Base-by-base conservation (phyloP, 2,797 vertebrate genomes). In the Semaprochilodus insignis region DNA sequence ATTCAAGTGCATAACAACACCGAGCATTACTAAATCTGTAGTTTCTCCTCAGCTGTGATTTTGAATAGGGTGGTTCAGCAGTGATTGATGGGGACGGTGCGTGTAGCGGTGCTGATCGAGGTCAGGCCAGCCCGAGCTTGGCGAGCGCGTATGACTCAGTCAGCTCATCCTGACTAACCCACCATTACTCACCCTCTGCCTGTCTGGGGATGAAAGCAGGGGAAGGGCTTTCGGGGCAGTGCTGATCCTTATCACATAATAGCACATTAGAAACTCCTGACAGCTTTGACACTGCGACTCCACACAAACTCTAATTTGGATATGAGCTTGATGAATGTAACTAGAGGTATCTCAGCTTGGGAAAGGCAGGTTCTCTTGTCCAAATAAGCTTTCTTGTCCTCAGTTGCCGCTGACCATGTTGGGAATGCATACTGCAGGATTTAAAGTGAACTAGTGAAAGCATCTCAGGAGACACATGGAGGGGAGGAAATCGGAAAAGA, bases 231-330 rank as follows among this genome's bases (percentile, higher is more conserved):
- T 69, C 31, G 87, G 85, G 82, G 87, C 90, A 84, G 87, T 82
- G 83, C 88, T 91, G 89, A 89, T 92, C 88, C 88, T 91, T 89
- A 93, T 92, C 92, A 91, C 86, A 87, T 89, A 90, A 86, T 87
- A 90, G 87, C 82, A 90, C 90, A 89, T 87, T 86, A 89, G 90
- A 83, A 91, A 91, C 91, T 90, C 91, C 91, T 91, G 91, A 91
- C 90, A 91, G 90, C 87, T 89, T 84, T 87, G 85, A 88, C 87
- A 84, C 73, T 67, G 85, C 15, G 17, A 80, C 89, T 91, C 57
- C 25, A 66, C 7, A 71, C 81, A 78, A 75, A 87, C 75, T 59
- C 74, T 78, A 75, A 81, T 77, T 69, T 67, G 83, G 82, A 85
- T 80, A 77, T 83, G 72, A 86, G 77, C 78, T 76, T 71, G 83